Percentiles rank a stretch among this genome's conserved stretches.
phyloP scores from a whole-genome alignment of 2,797 vertebrate genomes.

The Steatocranus sp. region DNA sequence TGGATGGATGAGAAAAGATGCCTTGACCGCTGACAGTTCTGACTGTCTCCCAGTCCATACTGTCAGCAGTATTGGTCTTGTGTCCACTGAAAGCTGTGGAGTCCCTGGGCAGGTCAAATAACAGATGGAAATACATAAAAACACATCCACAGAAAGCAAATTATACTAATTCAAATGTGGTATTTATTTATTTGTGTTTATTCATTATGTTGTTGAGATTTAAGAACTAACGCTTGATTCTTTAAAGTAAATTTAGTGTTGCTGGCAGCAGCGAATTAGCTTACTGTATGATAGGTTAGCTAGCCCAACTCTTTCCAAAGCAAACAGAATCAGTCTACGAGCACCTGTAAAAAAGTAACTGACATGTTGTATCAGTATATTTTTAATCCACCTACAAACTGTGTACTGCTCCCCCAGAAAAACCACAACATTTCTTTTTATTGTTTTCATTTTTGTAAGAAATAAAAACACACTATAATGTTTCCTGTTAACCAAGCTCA shows the following conservation, averaged over 20 bases:
- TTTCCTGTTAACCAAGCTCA: background rate
- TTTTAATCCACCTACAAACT: background rate
- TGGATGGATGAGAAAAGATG: background rate
- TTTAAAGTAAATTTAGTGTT: background rate
- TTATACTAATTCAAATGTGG: background rate
- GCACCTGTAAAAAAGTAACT: background rate
- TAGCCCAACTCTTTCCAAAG: background rate
- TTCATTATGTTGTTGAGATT: background rate
- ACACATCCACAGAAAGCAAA: background rate
- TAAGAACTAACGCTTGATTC: rapidly evolving
- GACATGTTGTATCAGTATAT: background rate
- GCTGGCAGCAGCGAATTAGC: background rate
- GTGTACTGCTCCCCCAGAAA: background rate
- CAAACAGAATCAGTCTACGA: background rate
- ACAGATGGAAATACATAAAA: background rate
- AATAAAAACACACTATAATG: background rate
- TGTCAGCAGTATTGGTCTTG: background rate
- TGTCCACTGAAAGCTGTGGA: background rate
- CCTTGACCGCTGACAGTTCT: background rate
- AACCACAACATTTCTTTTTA: background rate
- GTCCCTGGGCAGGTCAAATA: background rate
- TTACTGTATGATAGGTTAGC: rapidly evolving
- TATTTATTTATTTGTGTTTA: background rate
- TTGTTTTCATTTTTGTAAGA: rapidly evolving
- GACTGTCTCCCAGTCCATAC: background rate